Evolutionary conservation across 2,797 vertebrate species (phyloP), one percentile per base, ranked within the genome.

Genomic region (Malurus leucopterus): DNA sequence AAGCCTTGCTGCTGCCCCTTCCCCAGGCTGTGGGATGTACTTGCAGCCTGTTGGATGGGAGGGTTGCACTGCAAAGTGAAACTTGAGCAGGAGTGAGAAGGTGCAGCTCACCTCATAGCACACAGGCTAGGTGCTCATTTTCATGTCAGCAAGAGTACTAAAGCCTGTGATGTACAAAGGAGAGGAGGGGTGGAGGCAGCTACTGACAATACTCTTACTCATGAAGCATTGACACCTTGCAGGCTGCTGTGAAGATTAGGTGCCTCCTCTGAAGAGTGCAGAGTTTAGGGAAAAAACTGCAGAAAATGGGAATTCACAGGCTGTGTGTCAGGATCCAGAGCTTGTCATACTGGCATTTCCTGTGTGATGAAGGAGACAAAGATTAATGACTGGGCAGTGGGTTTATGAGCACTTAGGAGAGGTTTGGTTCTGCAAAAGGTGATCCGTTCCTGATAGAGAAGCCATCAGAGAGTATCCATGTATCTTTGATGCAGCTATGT

Each of bases 141-240:
- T 51, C 29, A 2, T 1, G 11, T 20, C 46, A 76, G n/a, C n/a
- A 19, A 22, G 29, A 24, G 21, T 2, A 24, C 32, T 12, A 49
- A 15, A 36, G 11, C 13, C 36, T 15, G 23, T 10, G 15, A 0
- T 0, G 49, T 6, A 12, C 3, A 2, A 11, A 1, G 21, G 14
- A 68, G 40, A 67, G 43, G 54, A 16, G 4, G 46, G 65, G 22
- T 32, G 30, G 50, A 38, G 57, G 50, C 54, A 63, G 20, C 30
- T 74, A 5, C 40, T 32, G 17, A n/a, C 41, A 50, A 0, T 12
- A 6, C 15, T 2, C 15, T 10, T 76, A 18, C 32, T 70, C 30
- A 15, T 0, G 0, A 55, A 46, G 54, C 9, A 27, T 1, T 21
- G 22, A 46, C 22, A 6, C 7, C 34, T 62, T 36, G 29, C 68